phyloP scores from a whole-genome alignment of 2,888 invertebrate genomes.

The Dysmachus trigonus region DNA sequence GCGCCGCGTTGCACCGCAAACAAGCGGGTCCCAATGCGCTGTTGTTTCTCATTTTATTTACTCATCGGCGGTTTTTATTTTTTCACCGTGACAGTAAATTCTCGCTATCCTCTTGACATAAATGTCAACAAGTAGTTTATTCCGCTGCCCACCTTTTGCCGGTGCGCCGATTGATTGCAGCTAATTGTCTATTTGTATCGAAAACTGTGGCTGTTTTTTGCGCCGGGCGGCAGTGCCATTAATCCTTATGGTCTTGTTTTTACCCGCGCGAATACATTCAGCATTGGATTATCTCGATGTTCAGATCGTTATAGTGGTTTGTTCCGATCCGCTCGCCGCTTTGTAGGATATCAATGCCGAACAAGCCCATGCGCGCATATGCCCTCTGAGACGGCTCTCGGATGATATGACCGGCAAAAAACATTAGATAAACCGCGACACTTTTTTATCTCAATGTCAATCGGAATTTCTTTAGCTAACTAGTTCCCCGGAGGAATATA shows the following conservation, averaged over 20 bases:
- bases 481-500: conserved; percentile 27
- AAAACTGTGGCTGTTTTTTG: conserved; percentile 33
- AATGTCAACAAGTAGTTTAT: conserved; percentile 46
- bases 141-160: conserved; percentile 37
- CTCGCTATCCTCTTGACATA: conserved; percentile 44
- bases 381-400: neutral
- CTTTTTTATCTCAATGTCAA: conserved; percentile 39
- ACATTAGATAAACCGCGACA: conserved; percentile 43
- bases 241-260: conserved; percentile 35
- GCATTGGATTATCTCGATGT: conserved; percentile 28
- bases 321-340: conserved; percentile 8
- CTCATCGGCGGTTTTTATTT: conserved; percentile 33
- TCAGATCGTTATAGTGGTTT: conserved; percentile 36
- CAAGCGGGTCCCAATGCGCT: neutral
- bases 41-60: conserved; percentile 31
- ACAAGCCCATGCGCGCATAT: conserved; percentile 1
- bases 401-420: conserved; percentile 13
- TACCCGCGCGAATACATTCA: neutral
- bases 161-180: conserved; percentile 45
- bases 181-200: conserved; percentile 47
- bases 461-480: conserved; percentile 39
- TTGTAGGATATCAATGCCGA: conserved; percentile 13
- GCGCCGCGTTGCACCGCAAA: neutral
- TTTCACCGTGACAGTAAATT: conserved; percentile 40
- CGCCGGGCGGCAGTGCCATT: conserved; percentile 32